Evolutionary conservation across 2,113 vertebrate genomes (phyloP), one percentile per base, ranked within the genome.

Genomic region (Dicentrarchus labrax): DNA sequence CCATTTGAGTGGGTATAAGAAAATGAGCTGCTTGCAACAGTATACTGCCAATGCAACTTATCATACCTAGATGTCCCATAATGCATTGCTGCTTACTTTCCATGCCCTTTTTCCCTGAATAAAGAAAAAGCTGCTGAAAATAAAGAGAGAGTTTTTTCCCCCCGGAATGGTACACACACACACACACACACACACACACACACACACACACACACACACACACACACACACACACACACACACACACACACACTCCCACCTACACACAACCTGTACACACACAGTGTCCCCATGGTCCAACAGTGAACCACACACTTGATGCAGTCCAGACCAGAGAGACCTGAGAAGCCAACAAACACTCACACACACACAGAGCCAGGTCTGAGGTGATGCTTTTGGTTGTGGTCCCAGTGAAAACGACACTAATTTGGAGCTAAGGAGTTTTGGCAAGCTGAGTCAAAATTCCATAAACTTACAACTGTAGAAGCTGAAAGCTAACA

Each of bases 301-400:
- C 53, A 24, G 6, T 62, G 59, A 89, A 88, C 86, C 86, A 80
- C 88, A 89, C 86, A 88, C 85, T 91, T 91, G 89, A 94, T 87
- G 80, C 82, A 91, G 90, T 91, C 89, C 93, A 93, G 88, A 92
- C 90, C 86, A 76, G 64, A 69, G 78, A 87, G 86, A 84, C 76
- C 78, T 56, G 86, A 86, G 87, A 86, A 83, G 77, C 84, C 86
- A 88, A 76, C 66, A 65, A 43, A 69, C 41, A 69, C 24, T 70
- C 21, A 71, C 51, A 66, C 51, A 82, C 47, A 68, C 56, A 82
- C 48, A 70, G 19, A 53, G 82, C 71, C 78, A 89, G 81, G 86
- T 88, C 87, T 89, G 89, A 94, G 89, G 92, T 89, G 89, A 92
- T 87, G 86, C 91, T 88, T 91, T 90, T 91, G 90, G 88, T 91